Base-by-base conservation (phyloP, 2,113 vertebrate genomes). In the Struthio camelus region DNA sequence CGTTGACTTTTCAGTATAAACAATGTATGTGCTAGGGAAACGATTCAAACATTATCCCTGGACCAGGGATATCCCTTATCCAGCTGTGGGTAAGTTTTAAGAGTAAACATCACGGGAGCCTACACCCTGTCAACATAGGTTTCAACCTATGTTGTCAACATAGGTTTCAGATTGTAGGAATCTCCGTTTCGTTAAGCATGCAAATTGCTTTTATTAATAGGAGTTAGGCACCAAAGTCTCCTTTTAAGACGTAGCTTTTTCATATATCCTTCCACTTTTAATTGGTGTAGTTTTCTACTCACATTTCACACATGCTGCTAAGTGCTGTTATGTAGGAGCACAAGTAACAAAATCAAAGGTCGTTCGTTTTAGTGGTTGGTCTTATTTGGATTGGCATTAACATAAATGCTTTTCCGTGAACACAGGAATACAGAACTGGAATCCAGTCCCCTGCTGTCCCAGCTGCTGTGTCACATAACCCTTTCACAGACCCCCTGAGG, bases 111-210 rank as follows among this genome's bases (percentile, higher is more conserved):
- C 10, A 5, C 15, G 54, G 38, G 24, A 73, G 24, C 23, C 40
- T 50, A 3, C 11, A 6, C 66, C 34, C 36, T 54, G 0, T 64
- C 51, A 71, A 0, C 1, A 2, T 40, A 70, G 59, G 10, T 32
- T 86, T 80, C 86, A 51, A n/a, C n/a, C n/a, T n/a, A n/a, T n/a
- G n/a, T 59, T 79, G 51, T 64, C 51, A 71, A 0, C 1, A 2
- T 40, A 70, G 59, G 10, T 32, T 86, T 80, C 86, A 51, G 22
- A 16, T 58, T 81, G 46, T 56, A 81, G 61, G 64, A 67, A 56
- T 75, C 27, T 48, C n/a, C 58, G 30, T 38, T 56, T 87, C 7
- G 13, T 13, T 87, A 34, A 81, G 67, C 1, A 5, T 51, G 53
- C 46, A 71, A 85, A 19, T 48, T 86, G 61, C 61, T 94, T 88